Base-by-base conservation (phyloP, 1,140 invertebrate species). In the Drosophila burlai region DNA sequence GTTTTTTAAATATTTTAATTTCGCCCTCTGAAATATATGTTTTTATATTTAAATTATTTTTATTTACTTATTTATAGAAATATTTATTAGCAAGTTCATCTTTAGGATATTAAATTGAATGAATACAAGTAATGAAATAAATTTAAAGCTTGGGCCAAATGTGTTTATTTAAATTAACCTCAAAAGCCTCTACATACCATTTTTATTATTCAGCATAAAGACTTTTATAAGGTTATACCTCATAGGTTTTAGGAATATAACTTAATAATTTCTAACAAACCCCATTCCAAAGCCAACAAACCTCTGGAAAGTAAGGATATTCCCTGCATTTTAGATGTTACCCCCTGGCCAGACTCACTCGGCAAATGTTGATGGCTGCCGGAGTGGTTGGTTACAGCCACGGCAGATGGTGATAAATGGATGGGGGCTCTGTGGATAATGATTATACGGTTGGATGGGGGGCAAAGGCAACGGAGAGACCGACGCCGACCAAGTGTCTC, bases 391-490 rank as follows among this genome's bases (percentile, higher is more conserved):
- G 36, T 38, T 38, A 38, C 36, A 38, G 36, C 36, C 36, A 38
- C 36, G 36, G 50, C 40, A 50, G 52, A 76, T 60, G 55, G 42
- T 46, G 24, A 76, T 65, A 52, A 59, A 38, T 38, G 5, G 4
- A 29, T 16, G 43, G 34, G 38, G 34, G 72, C 9, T 36, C 15
- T 50, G 67, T 34, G 59, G 64, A 78, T 78, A 81, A 87, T 89
- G 73, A 81, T 89, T 78, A 83, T 26, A 42, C 16, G 26, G 13
- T 10, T 26, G 49, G 18, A 13, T 29, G 26, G 43, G 34, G 58
- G 36, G 34, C 0, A 1, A 45, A 34, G 29, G 15, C 7, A 5
- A n/a, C 7, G n/a, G 13, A 6, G 15, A 15, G 26, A 34, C 24
- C 13, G 18, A 40, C 4, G 52, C 4, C 52, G 31, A 43, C 38